phyloP scores from a whole-genome alignment of 2,113 vertebrate species.

The Etheostoma spectabile region DNA sequence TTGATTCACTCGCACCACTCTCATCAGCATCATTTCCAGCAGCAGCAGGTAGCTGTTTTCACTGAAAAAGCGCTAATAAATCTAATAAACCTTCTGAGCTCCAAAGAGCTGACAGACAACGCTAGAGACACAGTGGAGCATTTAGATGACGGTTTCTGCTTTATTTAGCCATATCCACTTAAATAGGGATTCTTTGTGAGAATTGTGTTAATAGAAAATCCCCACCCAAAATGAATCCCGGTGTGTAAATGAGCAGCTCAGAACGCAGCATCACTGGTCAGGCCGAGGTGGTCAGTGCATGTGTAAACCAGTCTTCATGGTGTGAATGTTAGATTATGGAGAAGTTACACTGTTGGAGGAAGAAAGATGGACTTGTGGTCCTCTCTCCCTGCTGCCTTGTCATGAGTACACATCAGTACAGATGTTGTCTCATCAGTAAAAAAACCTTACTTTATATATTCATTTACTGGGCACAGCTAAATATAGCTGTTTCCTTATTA shows the following conservation, averaged over 20 bases:
- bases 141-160: neutral
- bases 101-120: constrained; percentile 11
- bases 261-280: neutral
- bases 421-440: constrained; percentile 12
- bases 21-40: constrained; percentile 13
- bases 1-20: neutral
- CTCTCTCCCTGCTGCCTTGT: neutral
- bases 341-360: neutral
- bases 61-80: neutral
- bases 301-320: neutral
- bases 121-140: constrained; percentile 13
- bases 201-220: neutral
- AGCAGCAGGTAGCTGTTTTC: constrained; percentile 27
- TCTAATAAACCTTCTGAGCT: constrained; percentile 11
- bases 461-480: constrained; percentile 6
- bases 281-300: neutral
- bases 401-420: constrained; percentile 15
- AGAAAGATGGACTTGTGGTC: constrained; percentile 1
- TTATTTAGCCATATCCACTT: neutral
- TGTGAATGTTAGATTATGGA: neutral
- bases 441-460: neutral
- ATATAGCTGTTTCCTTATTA: constrained; percentile 16
- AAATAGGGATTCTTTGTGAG: neutral
- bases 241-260: neutral
- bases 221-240: no score